These are phyloP conservation scores for Alectoris magna DNA, from an alignment of 2,797 vertebrate genomes.

Conservation along the genomic window DNA sequence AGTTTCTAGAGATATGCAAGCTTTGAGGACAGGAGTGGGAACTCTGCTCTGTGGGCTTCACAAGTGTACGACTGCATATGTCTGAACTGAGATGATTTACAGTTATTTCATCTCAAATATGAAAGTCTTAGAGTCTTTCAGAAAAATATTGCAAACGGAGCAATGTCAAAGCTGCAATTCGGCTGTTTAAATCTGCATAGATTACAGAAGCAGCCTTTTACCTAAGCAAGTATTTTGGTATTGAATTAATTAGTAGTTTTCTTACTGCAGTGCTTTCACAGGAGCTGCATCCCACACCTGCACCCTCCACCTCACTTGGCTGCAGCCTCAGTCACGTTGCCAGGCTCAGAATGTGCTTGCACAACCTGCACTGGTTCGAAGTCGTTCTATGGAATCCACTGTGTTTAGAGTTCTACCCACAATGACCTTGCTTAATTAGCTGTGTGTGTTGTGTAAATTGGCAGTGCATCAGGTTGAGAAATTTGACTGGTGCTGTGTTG, in stretches of 20 bases:
- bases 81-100: neutral
- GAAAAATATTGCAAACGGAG: neutral
- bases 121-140: neutral
- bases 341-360: neutral
- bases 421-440: neutral
- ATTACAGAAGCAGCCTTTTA: neutral
- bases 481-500: neutral
- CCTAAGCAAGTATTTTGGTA: conserved; percentile 1
- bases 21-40: neutral
- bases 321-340: neutral
- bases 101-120: neutral
- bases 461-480: neutral
- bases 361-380: neutral
- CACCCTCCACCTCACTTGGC: neutral
- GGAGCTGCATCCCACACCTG: conserved; percentile 10
- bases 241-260: conserved; percentile 28
- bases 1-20: neutral
- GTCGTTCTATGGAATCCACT: neutral
- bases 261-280: neutral
- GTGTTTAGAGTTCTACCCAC: neutral
- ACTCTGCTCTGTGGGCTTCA: neutral
- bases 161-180: fast-evolving
- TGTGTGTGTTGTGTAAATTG: fast-evolving
- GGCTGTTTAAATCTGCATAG: neutral
- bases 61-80: neutral